Conservation (phyloP, 2,113 vertebrate species). For the Passer domesticus region DNA sequence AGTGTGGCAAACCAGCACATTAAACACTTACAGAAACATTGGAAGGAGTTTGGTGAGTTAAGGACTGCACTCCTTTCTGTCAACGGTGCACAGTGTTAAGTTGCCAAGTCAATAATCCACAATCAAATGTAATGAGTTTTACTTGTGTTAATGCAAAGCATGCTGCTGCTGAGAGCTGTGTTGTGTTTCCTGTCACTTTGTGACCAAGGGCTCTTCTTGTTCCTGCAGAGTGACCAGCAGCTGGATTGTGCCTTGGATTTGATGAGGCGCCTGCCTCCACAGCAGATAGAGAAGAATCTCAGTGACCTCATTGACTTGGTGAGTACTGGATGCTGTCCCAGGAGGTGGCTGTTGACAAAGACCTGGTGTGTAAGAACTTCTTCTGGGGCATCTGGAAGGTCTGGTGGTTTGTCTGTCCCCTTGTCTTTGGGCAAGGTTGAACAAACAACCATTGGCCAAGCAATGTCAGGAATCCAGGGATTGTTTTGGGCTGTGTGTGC, state of each 20-base stretch:
- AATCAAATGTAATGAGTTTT: background rate
- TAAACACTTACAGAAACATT: fast-evolving
- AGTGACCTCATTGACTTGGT: slow-evolving; percentile 99
- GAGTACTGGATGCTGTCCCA: slow-evolving; percentile 19
- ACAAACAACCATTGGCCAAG: background rate
- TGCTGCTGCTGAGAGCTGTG: background rate
- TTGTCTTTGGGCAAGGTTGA: background rate
- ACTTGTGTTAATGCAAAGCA: background rate
- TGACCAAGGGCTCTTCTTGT: background rate
- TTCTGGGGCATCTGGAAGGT: background rate
- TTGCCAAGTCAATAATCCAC: background rate
- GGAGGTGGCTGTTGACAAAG: background rate
- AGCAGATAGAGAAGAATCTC: slow-evolving; percentile 99
- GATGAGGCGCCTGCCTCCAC: slow-evolving; percentile 98
- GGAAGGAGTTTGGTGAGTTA: background rate
- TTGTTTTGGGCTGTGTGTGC: background rate
- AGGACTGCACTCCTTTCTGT: background rate
- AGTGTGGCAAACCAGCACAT: background rate
- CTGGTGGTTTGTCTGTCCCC: background rate
- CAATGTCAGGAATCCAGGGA: background rate
- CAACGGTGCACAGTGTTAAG: fast-evolving
- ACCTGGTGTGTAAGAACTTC: background rate
- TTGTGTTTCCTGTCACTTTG: background rate
- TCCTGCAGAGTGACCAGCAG: slow-evolving; percentile 91
- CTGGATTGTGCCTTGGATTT: slow-evolving; percentile 99